Base-by-base conservation (phyloP, 2,888 invertebrate species). In the Leucophenga montana region DNA sequence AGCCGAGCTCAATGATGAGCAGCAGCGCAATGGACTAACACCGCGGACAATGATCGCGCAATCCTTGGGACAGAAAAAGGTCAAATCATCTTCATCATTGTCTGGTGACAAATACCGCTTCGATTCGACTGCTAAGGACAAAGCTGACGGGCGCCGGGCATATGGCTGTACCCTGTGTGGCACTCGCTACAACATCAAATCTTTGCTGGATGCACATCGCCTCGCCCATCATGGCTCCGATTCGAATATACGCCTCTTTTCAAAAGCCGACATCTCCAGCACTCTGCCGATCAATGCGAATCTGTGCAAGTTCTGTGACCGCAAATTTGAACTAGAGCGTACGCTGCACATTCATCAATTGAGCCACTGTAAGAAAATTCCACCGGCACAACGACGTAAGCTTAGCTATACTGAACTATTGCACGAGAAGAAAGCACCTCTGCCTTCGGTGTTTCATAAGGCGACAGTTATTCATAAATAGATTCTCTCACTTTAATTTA, bases 291-390 rank as follows among this genome's bases (percentile, higher is more conserved):
- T 62, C 4, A 33, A 39, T 33, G 61, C 33, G 18, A 75, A 75
- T 1, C 71, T 69, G 64, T 81, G 81, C 67, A 72, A 77, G 53
- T 82, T 67, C 57, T 81, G 81, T 27, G 81, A 82, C 67, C 84
- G 84, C 16, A 66, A 20, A 11, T 81, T 84, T 18, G 75, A 76
- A 13, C 54, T 81, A 33, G 78, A 82, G 48, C 84, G 81, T 5
- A 82, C 81, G 0, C 50, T 83, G 64, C 84, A 75, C 70, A 84
- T 81, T 11, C 81, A 81, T 31, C 84, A 76, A 70, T 5, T 81
- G 73, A 71, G 75, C 68, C 73, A 81, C 61, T 81, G 81, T 74
- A 76, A 64, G 54, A 82, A 84, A 70, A 81, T 81, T 46, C 69
- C 78, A 22, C 84, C 84, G 9, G 77, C 80, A 61, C 71, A 73